Evolutionary conservation across 1,140 invertebrate genomes (phyloP).

Genomic region (Potamilus streckersoni): DNA sequence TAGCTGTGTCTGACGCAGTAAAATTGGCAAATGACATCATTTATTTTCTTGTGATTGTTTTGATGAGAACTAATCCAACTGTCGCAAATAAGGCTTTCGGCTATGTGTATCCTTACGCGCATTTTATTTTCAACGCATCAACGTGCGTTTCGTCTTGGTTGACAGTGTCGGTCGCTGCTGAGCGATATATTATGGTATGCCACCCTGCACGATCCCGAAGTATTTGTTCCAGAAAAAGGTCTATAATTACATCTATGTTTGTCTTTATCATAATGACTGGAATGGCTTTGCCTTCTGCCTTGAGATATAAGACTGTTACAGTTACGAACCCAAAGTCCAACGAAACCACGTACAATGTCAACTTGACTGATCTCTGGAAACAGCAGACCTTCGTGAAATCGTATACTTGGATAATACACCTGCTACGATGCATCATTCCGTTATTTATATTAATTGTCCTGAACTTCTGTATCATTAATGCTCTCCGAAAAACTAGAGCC

Average conservation of each 20-base stretch:
- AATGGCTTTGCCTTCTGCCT: constrained; percentile 58
- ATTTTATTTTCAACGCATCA: constrained; percentile 64
- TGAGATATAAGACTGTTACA: constrained; percentile 55
- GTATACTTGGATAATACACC: constrained; percentile 77
- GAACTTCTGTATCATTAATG: constrained; percentile 78
- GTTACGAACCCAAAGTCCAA: constrained; percentile 33
- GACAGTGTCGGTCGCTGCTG: constrained; percentile 92
- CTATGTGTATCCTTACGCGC: constrained; percentile 63
- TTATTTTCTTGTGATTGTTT: constrained; percentile 75
- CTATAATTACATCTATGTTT: constrained; percentile 43
- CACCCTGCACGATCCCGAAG: constrained; percentile 87
- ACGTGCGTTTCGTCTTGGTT: constrained; percentile 81
- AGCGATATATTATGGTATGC: constrained; percentile 95
- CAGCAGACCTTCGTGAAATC: constrained; percentile 73
- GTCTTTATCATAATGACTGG: constrained; percentile 58
- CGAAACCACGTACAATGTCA: constrained; percentile 32
- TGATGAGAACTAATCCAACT: constrained; percentile 48
- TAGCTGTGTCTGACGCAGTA: constrained; percentile 80
- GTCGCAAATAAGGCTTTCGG: constrained; percentile 46
- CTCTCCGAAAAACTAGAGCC: constrained; percentile 70
- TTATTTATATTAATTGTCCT: constrained; percentile 52
- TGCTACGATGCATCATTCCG: constrained; percentile 76
- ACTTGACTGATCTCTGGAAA: constrained; percentile 56
- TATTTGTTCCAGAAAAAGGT: constrained; percentile 78
- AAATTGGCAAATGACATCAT: constrained; percentile 79